phyloP scores from a whole-genome alignment of 1,140 invertebrate genomes.

The Drosophila nebulosa region DNA sequence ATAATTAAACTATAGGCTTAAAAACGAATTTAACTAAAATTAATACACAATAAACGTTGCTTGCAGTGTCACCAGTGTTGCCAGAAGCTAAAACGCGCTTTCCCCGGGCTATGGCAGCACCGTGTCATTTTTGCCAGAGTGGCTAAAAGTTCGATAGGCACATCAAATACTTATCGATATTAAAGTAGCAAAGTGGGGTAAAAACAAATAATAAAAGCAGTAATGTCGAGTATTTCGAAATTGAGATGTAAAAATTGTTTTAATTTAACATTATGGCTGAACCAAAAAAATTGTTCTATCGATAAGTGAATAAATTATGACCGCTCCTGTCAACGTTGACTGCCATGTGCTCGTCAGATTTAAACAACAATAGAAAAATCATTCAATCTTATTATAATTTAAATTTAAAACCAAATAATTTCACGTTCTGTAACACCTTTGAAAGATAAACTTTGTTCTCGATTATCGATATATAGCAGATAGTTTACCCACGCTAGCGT shows the following conservation, averaged over 20 bases:
- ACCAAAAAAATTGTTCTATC: too few relatives aligned
- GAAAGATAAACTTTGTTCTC: too few relatives aligned
- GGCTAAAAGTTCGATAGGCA: background rate
- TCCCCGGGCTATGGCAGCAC: background rate
- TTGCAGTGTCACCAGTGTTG: conserved; percentile 66
- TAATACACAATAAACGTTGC: conserved; percentile 54
- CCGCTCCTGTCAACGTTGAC: too few relatives aligned
- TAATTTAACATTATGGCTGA: too few relatives aligned
- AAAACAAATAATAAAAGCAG: background rate
- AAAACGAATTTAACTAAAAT: conserved; percentile 68
- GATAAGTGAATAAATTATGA: too few relatives aligned
- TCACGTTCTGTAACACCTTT: too few relatives aligned
- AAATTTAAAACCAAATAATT: background rate
- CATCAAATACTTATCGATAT: too few relatives aligned
- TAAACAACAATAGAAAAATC: background rate
- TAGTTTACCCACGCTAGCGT: background rate
- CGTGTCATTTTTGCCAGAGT: background rate
- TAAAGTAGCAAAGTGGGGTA: background rate
- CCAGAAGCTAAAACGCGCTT: conserved; percentile 41
- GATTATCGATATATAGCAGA: background rate
- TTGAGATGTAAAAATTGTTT: too few relatives aligned
- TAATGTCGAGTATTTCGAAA: too few relatives aligned
- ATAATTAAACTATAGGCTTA: conserved; percentile 72
- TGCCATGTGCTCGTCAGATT: too few relatives aligned
- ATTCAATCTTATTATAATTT: background rate